Conservation (phyloP, 1,140 invertebrate genomes). For the Heterodera schachtii region DNA sequence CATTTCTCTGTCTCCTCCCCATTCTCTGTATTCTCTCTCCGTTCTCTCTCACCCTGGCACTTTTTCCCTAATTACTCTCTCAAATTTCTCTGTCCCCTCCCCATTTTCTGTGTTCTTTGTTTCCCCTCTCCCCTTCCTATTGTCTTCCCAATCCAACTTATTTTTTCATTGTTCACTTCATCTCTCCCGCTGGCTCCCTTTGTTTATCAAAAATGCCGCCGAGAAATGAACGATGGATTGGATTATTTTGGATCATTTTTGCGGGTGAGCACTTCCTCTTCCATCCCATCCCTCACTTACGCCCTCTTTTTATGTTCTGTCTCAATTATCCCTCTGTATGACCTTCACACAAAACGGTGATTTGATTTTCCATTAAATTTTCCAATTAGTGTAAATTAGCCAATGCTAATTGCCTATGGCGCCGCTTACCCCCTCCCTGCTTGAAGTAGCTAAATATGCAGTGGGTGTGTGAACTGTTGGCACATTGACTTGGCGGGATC, state of each 20-base stretch:
- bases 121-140: not conserved
- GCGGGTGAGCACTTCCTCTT: not conserved
- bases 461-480: constrained; percentile 53
- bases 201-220: not conserved
- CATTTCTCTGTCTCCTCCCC: too few relatives aligned
- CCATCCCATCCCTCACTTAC: not conserved
- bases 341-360: not conserved
- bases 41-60: not conserved
- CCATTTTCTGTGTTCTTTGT: too few relatives aligned
- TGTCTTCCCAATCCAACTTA: not conserved
- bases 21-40: not conserved
- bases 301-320: not conserved
- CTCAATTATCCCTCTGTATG: not conserved
- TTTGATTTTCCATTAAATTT: too few relatives aligned
- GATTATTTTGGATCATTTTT: not conserved
- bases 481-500: constrained; percentile 46
- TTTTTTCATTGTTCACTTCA: not conserved
- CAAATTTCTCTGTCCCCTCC: not conserved
- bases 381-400: too few relatives aligned
- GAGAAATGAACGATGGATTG: not conserved
- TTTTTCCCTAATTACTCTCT: not conserved
- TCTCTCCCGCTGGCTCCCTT: not conserved
- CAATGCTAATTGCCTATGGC: too few relatives aligned
- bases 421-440: constrained; percentile 26
- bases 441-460: constrained; percentile 55